phyloP scores from a whole-genome alignment of 2,888 invertebrate genomes.

The Taphrorychus bicolor region DNA sequence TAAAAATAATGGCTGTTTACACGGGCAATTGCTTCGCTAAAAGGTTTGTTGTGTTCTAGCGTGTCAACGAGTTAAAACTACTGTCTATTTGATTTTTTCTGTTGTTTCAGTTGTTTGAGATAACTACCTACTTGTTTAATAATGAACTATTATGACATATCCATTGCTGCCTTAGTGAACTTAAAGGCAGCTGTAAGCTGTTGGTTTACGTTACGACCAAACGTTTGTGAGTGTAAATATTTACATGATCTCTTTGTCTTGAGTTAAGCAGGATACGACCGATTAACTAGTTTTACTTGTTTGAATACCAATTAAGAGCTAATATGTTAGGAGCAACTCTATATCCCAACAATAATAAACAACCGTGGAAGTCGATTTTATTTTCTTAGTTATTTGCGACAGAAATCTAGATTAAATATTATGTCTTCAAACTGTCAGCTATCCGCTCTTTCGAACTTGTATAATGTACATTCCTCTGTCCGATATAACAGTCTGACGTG shows the following conservation, averaged over 20 bases:
- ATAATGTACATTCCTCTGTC: background rate
- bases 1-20: constrained; percentile 16
- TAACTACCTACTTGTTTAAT: background rate
- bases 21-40: constrained; percentile 13
- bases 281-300: background rate
- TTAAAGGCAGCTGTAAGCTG: background rate
- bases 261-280: background rate
- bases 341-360: background rate
- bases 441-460: background rate
- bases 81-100: background rate
- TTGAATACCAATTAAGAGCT: background rate
- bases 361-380: background rate
- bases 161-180: background rate
- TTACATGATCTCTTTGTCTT: background rate
- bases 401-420: background rate
- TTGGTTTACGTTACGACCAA: background rate
- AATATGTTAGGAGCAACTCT: background rate
- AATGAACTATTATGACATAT: background rate
- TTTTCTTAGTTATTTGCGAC: background rate
- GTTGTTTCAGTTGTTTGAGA: background rate
- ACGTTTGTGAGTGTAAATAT: background rate
- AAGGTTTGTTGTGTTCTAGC: constrained; percentile 9
- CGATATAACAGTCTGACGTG: constrained; percentile 11
- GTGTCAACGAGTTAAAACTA: background rate
- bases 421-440: background rate